Percentiles rank a stretch among this genome's conserved stretches.
These are phyloP conservation scores for Phoebastria nigripes DNA, from an alignment of 2,797 vertebrate genomes.

Conservation along the genomic window DNA sequence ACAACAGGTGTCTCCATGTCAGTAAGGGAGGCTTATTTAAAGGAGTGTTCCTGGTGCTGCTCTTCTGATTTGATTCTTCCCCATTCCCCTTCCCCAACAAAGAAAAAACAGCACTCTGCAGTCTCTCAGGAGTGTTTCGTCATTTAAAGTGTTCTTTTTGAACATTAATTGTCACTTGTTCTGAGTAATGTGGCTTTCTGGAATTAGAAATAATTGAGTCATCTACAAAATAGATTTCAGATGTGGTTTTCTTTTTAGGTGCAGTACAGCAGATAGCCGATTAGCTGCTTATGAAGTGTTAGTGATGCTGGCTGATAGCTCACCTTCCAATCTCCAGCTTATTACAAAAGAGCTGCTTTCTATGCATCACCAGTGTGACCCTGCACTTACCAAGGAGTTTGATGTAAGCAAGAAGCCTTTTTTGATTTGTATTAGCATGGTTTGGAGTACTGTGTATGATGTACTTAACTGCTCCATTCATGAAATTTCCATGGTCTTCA, in stretches of 20 bases:
- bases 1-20: neutral
- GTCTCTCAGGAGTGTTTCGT: neutral
- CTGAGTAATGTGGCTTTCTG: neutral
- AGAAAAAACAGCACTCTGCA: neutral
- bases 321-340: constrained; percentile 90
- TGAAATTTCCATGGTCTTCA: neutral
- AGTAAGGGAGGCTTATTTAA: neutral
- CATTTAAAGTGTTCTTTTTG: neutral
- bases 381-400: constrained; percentile 96
- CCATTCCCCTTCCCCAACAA: neutral
- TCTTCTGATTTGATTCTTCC: neutral
- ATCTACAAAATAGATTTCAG: neutral
- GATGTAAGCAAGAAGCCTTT: constrained; percentile 82
- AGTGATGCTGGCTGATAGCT: constrained; percentile 97
- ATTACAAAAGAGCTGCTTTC: constrained; percentile 92
- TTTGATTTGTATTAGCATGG: neutral
- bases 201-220: constrained; percentile 19
- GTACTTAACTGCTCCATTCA: neutral
- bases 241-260: constrained; percentile 75
- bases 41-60: neutral
- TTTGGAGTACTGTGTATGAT: neutral
- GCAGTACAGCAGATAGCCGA: constrained; percentile 95
- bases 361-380: constrained; percentile 96
- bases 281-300: constrained; percentile 97
- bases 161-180: neutral